Evolutionary conservation across 1,140 invertebrate genomes (phyloP), one percentile per base, ranked within the genome.

Genomic region (Carposina sasakii): DNA sequence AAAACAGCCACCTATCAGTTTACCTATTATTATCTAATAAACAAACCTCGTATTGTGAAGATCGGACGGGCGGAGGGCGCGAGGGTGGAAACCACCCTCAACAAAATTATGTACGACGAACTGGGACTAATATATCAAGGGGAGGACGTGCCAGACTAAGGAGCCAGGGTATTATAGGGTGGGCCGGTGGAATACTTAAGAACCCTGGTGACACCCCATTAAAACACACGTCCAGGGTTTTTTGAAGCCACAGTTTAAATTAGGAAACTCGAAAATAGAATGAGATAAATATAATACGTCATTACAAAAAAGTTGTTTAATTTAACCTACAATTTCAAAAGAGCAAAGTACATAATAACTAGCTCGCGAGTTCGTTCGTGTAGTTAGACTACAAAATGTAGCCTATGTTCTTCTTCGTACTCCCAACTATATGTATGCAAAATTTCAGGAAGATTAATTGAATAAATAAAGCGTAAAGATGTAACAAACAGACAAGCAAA

Each of bases 91-190:
- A 49, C 71, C 74, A 70, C 76, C 78, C 76, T 61, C 74, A 67
- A 70, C 77, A 82, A 82, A 84, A 84, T 84, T 84, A 84, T 84
- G 78, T 84, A 84, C 81, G 81, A 84, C 81, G 81, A 81, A 78
- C 81, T 82, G 81, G 81, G 81, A 84, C 73, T 77, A 81, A 84
- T 84, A 84, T 84, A 84, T 84, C 76, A 84, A 60, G 76, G 78
- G 81, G 72, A 79, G 81, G 76, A 76, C 73, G 75, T 81, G 75
- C 71, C 75, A 78, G 75, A 72, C 76, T 78, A 77, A 79, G 76
- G 76, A 81, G 77, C 74, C 76, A 68, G 75, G 71, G 81, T 79
- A 84, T 81, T 82, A 79, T 73, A 48, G 76, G 76, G 74, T 67
- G 76, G 75, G 74, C 69, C 74, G 75, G 65, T 63, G 71, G 76